Conservation (phyloP, 92 coral and sea anemone genomes). For the Porites lobata region DNA sequence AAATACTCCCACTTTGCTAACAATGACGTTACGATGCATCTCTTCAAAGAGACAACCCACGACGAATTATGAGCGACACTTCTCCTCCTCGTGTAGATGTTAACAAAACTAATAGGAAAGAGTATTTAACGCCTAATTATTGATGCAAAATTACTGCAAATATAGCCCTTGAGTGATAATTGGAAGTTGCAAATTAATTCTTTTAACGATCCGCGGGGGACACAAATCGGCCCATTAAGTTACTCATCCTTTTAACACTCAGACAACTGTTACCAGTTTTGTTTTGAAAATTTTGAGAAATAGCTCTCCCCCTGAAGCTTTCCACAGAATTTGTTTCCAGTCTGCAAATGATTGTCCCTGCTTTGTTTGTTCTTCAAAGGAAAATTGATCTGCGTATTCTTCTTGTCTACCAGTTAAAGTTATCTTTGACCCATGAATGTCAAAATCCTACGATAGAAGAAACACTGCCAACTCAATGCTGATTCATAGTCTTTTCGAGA, state of each 20-base stretch:
- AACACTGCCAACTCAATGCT: background rate
- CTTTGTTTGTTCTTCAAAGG: background rate
- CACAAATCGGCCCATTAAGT: constrained; percentile 12
- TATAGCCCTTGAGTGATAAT: constrained; percentile 28
- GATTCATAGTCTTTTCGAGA: background rate
- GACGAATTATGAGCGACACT: constrained; percentile 13
- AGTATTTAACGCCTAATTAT: constrained; percentile 45
- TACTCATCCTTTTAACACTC: constrained; percentile 17
- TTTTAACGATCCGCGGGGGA: background rate
- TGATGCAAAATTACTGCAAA: constrained; percentile 26
- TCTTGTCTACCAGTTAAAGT: background rate
- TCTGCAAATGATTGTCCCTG: background rate
- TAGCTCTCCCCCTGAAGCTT: background rate
- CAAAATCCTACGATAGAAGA: background rate
- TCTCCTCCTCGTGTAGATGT: background rate
- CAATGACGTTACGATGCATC: background rate
- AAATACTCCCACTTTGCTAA: background rate
- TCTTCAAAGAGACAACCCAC: constrained; percentile 4
- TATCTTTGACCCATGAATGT: background rate
- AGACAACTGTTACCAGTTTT: constrained; percentile 3
- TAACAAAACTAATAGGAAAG: constrained; percentile 18
- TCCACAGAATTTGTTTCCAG: background rate
- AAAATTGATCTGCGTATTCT: background rate
- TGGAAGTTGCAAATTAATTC: constrained; percentile 3
- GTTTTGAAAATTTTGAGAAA: background rate